Base-by-base conservation (phyloP, 2,797 vertebrate species). In the Eidolon dupreanum region DNA sequence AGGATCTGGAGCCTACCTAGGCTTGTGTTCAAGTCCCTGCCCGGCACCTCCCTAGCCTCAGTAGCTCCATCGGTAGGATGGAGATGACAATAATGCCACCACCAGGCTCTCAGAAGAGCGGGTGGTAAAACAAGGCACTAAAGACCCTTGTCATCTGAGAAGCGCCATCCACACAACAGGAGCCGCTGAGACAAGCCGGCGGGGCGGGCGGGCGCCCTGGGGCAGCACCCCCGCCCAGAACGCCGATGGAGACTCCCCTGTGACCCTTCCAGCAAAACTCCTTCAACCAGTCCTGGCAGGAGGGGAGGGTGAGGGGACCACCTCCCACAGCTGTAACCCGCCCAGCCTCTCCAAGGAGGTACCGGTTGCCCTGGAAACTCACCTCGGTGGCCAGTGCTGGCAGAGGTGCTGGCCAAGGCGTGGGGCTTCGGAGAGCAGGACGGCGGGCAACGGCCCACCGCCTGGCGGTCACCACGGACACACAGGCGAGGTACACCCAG, bases 391-490 rank as follows among this genome's bases (percentile, higher is more conserved):
- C 19, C 0, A 46, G 83, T 12, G 59, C 31, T 0, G 26, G 84
- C 71, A 92, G 73, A 16, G 92, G 71, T 3, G 63, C 36, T 0
- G 6, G 92, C 53, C 43, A 55, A 26, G 87, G 61, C 10, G 81
- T 5, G 0, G 59, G 75, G 63, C 96, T 90, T 4, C 7, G 70
- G 55, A n/a, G 31, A 15, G 49, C 0, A 1, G 88, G 1, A 1
- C 22, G 82, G 81, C 55, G 93, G 86, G 94, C 22, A 0, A 46
- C 0, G 1, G 73, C 96, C 92, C 94, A 84, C 24, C 91, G 83
- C 86, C 88, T 93, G 68, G 97, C 88, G 0, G 96, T 96, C 88
- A 96, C 96, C 95, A 97, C 85, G 1, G 97, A 98, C 70, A 97
- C 83, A 19, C 94, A 97, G 83, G 97, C 93, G 1, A 97, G 85